A percentile compares a stretch with the other conserved stretches of the same genome.
Evolutionary conservation across 2,888 invertebrate species (phyloP).

Genomic region (Acleris sparsana): DNA sequence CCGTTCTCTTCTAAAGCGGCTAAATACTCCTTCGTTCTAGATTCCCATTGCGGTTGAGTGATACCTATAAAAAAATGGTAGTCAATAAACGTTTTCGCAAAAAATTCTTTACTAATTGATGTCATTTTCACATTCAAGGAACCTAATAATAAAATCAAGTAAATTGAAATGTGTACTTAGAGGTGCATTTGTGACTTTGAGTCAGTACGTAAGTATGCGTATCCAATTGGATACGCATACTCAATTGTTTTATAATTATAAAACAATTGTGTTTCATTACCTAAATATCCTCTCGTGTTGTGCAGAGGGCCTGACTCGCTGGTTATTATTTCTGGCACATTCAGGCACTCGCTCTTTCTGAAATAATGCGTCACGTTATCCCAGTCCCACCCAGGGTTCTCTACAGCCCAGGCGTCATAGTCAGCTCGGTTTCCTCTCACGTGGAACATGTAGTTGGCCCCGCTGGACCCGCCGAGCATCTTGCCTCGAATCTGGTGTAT

Average conservation of each 20-base stretch:
- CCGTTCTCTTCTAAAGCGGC: constrained; percentile 1
- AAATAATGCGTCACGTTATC: constrained; percentile 60
- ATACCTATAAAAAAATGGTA: constrained; percentile 10
- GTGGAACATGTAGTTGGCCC: constrained; percentile 85
- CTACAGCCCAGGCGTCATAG: constrained; percentile 74
- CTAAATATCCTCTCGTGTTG: constrained; percentile 70
- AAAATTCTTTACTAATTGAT: no score
- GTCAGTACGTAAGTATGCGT: no score
- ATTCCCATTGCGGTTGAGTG: constrained; percentile 4
- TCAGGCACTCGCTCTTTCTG: constrained; percentile 30
- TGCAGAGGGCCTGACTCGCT: constrained; percentile 18
- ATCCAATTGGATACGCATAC: no score
- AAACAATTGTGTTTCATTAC: no score
- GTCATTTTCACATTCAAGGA: no score
- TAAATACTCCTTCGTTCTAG: background rate
- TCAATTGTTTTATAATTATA: no score
- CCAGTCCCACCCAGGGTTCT: constrained; percentile 83
- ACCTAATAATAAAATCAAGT: no score
- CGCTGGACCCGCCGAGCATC: constrained; percentile 83
- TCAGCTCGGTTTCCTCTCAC: constrained; percentile 83
- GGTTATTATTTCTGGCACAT: constrained; percentile 14
- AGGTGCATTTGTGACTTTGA: no score
- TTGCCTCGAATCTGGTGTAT: constrained; percentile 81
- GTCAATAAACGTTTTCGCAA: no score
- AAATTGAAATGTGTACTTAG: no score